Base-by-base conservation (phyloP, 1,140 invertebrate genomes). In the Zaprionus ghesquierei region DNA sequence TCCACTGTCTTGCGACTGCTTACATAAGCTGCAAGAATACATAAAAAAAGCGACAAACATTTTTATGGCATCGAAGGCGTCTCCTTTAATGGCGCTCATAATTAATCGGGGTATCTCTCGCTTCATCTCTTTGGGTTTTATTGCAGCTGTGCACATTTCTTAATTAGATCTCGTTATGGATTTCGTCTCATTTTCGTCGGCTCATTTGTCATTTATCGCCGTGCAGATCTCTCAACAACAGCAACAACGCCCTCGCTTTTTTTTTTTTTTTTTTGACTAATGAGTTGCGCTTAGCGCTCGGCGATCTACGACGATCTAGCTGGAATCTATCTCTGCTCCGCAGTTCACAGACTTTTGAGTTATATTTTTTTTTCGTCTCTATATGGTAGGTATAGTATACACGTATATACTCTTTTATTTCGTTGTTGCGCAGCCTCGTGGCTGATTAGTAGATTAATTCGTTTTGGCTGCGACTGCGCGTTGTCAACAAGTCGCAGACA, bases 371-470 rank as follows among this genome's bases (percentile, higher is more conserved):
- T 23, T 54, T 5, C 12, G 1, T 51, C 15, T 54, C 5, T 15
- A 41, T 41, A 41, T 41, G 9, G n/a, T 31, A 56, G 38, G 10
- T 20, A 13, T 38, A 1, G 22, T 56, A 35, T 33, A n/a, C n/a
- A n/a, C 20, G 15, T 55, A n/a, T 20, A n/a, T n/a, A n/a, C 9
- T 56, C 8, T 2, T n/a, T 46, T 61, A 15, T 33, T 44, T n/a
- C 12, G 20, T 68, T 61, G 49, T 54, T 46, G 51, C 71, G 50
- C 81, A 86, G 82, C 81, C 81, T 87, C 81, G 79, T 68, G 33
- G 82, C 71, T 79, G 81, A 86, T 82, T 78, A 81, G 79, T 76
- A 72, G 81, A 86, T 86, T 86, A 81, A 87, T 86, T 74, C 54
- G 56, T 69, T 62, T 64, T 56, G 31, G 18, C 35, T 61, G 35